Conservation (phyloP, 2,113 vertebrate genomes). For the Hylia prasina region DNA sequence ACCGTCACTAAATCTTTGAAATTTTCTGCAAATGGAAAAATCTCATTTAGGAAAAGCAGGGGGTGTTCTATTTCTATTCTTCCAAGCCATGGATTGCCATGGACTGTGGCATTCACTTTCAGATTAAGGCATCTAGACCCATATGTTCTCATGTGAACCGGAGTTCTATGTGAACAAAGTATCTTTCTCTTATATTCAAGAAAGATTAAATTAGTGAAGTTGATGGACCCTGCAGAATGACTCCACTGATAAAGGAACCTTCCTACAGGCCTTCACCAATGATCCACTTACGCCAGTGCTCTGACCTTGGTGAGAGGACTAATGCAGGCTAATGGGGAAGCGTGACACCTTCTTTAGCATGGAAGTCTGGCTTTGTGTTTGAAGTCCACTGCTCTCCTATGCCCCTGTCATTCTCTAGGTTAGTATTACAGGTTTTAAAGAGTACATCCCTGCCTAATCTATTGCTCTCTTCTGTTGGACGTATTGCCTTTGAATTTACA, state of each 20-base stretch:
- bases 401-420: background rate
- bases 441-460: background rate
- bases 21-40: background rate
- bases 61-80: background rate
- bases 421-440: background rate
- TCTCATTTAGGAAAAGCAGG: background rate
- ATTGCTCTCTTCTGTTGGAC: background rate
- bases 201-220: background rate
- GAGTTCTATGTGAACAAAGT: background rate
- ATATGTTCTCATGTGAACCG: background rate
- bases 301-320: background rate
- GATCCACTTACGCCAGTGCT: background rate
- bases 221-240: background rate
- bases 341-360: fast-evolving
- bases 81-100: background rate
- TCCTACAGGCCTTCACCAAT: background rate
- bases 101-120: background rate
- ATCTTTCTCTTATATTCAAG: background rate
- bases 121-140: background rate
- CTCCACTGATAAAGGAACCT: background rate
- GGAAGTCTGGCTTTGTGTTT: background rate
- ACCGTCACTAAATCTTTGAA: background rate
- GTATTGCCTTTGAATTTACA: background rate
- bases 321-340: background rate
- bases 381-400: background rate